Conservation (phyloP, 2,797 vertebrate species). For the Odontamblyopus rebecca region DNA sequence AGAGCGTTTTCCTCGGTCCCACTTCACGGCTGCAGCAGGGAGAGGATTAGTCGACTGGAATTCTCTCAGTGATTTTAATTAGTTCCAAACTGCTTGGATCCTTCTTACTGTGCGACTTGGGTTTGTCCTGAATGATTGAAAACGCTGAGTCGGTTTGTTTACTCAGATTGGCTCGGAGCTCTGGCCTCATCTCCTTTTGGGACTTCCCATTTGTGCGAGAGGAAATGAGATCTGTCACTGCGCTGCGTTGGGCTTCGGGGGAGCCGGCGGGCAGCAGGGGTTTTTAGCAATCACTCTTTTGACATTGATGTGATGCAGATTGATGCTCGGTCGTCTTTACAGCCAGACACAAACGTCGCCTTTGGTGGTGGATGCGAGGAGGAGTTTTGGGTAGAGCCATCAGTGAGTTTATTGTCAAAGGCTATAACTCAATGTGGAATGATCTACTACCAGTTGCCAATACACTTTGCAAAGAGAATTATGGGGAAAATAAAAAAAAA, state of each 20-base stretch:
- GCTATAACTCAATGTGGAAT: background rate
- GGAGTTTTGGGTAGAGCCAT: background rate
- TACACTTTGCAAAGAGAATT: no score
- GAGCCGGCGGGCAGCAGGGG: conserved; percentile 24
- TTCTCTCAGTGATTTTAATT: conserved; percentile 11
- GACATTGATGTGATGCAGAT: conserved; percentile 42
- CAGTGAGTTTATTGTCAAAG: background rate
- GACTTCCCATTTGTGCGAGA: conserved; percentile 23
- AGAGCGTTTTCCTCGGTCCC: conserved; percentile 1
- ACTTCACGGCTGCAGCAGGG: conserved; percentile 9
- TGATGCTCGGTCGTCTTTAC: conserved; percentile 39
- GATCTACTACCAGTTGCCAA: no score
- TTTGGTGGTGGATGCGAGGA: background rate
- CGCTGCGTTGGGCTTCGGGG: conserved; percentile 11
- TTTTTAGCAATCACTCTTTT: conserved; percentile 22
- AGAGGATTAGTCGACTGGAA: conserved; percentile 16
- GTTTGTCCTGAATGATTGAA: conserved; percentile 24
- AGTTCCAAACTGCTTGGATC: background rate
- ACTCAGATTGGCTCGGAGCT: conserved; percentile 10
- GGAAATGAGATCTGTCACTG: conserved; percentile 30
- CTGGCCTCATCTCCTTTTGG: conserved; percentile 21
- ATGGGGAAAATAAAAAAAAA: no score
- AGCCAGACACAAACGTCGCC: conserved; percentile 3
- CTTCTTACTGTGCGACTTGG: conserved; percentile 13
- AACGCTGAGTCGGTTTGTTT: conserved; percentile 18